phyloP scores from a whole-genome alignment of 2,888 invertebrate species.

The Apamea monoglypha region DNA sequence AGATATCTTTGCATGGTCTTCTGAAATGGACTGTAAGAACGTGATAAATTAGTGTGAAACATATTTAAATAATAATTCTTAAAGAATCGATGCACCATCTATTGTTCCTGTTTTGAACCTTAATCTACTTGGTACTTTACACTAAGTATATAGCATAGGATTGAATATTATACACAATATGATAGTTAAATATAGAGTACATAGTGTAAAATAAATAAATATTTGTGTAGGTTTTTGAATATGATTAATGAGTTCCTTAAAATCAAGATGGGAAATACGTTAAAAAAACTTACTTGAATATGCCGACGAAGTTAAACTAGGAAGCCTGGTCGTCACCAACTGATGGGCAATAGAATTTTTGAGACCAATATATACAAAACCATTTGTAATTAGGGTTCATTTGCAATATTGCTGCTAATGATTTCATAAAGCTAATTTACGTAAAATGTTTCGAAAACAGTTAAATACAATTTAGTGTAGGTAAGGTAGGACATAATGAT shows the following conservation, averaged over 20 bases:
- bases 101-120: not conserved
- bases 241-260: not conserved
- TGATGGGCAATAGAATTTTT: conserved; percentile 20
- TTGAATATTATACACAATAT: not conserved
- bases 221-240: not conserved
- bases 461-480: not conserved
- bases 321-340: conserved; percentile 28
- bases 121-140: not conserved
- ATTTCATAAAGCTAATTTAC: conserved; percentile 34
- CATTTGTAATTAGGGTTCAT: conserved; percentile 34
- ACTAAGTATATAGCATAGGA: not conserved
- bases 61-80: not conserved
- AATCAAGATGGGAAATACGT: not conserved
- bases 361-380: conserved; percentile 37
- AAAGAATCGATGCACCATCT: not conserved
- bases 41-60: not conserved
- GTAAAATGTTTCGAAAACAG: not conserved
- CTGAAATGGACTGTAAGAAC: conserved; percentile 44
- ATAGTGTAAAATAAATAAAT: not conserved
- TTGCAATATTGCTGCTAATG: conserved; percentile 40
- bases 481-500: not conserved
- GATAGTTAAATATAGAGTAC: not conserved
- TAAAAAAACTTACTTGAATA: conserved; percentile 60
- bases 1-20: conserved; percentile 70
- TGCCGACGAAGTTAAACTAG: no score